These are phyloP conservation scores for Caenorhabditis uteleia DNA, from an alignment of 2,888 invertebrate species.

Conservation along the genomic window DNA sequence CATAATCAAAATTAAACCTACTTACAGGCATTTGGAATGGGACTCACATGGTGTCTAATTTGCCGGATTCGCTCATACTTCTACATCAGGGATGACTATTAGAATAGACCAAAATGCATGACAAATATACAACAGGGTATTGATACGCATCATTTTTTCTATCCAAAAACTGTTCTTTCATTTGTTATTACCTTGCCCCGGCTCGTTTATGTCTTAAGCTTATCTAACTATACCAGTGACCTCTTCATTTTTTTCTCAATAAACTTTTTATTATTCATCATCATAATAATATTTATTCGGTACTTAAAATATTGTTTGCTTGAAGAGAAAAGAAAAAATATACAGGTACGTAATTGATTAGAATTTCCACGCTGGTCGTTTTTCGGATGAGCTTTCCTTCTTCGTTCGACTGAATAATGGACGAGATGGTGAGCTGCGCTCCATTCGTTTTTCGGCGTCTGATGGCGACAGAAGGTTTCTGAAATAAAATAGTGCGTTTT, in stretches of 20 bases:
- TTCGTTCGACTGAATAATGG: conserved; percentile 53
- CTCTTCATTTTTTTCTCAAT: no score
- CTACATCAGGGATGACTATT: conserved; percentile 31
- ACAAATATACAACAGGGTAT: not conserved
- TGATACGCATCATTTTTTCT: not conserved
- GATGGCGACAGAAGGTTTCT: conserved; percentile 60
- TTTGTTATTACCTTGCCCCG: not conserved
- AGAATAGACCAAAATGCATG: not conserved
- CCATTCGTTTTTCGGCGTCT: conserved; percentile 55
- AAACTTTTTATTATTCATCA: no score
- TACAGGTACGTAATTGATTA: conserved; percentile 28
- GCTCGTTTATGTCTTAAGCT: not conserved
- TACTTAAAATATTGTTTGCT: not conserved
- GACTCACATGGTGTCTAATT: conserved; percentile 20
- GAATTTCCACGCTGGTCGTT: conserved; percentile 67
- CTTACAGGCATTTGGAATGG: conserved; percentile 55
- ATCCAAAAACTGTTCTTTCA: not conserved
- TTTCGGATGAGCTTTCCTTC: conserved; percentile 47
- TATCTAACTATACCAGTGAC: not conserved
- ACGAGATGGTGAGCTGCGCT: conserved; percentile 59
- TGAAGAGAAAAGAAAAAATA: conserved; percentile 15
- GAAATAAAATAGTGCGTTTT: conserved; percentile 6
- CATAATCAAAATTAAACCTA: not conserved
- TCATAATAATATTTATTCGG: not conserved
- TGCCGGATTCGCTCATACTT: conserved; percentile 24